phyloP scores from a whole-genome alignment of 2,113 vertebrate genomes.

The Mionectes macconnelli region DNA sequence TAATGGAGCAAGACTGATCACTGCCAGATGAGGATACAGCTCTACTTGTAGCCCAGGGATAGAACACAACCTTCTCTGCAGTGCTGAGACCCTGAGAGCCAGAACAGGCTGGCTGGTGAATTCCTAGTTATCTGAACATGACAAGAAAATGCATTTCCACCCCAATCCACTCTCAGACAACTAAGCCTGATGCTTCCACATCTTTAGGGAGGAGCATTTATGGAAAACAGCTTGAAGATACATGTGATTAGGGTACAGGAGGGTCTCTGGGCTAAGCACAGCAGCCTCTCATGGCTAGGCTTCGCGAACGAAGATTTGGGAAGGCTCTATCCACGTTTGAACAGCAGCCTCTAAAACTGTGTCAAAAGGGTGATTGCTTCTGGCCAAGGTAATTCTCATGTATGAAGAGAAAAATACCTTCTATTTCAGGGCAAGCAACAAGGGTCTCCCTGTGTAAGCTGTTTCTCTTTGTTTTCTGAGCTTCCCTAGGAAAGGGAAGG shows the following conservation, averaged over 20 bases:
- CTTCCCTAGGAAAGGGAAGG: background rate
- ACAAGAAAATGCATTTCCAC: background rate
- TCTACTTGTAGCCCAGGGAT: background rate
- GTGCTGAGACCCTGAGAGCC: background rate
- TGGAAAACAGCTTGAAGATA: background rate
- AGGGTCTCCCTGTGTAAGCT: background rate
- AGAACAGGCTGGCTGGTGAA: background rate
- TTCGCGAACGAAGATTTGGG: too few species aligned
- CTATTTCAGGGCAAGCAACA: background rate
- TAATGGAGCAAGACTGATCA: background rate
- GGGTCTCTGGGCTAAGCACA: background rate
- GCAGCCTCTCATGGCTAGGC: too few species aligned
- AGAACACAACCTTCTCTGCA: background rate
- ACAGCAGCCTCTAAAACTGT: background rate
- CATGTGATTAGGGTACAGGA: background rate
- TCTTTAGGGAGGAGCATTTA: background rate
- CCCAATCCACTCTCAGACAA: background rate
- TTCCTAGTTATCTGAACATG: background rate
- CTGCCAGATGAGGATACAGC: background rate
- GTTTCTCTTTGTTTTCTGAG: background rate
- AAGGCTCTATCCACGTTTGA: too few species aligned
- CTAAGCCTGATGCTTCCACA: background rate
- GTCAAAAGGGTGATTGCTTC: background rate
- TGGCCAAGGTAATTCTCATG: background rate
- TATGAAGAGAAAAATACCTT: background rate